A percentile compares a stretch with the other conserved stretches of the same genome.
These are phyloP conservation scores for Hyperoplus lanceolatus DNA, from an alignment of 2,797 vertebrate genomes.

Conservation along the genomic window DNA sequence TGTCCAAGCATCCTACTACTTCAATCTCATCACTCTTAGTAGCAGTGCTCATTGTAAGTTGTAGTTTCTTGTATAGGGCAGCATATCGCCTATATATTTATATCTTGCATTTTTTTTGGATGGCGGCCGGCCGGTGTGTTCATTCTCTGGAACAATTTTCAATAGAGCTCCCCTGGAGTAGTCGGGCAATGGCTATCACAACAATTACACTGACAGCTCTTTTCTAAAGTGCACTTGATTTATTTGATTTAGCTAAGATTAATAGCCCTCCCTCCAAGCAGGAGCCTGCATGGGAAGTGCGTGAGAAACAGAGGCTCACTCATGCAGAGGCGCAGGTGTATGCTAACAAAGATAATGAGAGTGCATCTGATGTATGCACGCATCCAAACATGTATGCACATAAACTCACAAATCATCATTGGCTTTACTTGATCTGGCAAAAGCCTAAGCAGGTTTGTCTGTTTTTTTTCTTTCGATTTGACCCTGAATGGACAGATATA, in stretches of 20 bases:
- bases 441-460: background rate
- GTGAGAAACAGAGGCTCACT: constrained; percentile 33
- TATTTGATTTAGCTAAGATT: constrained; percentile 84
- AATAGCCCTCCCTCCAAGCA: constrained; percentile 73
- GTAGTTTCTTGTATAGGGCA: constrained; percentile 54
- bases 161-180: constrained; percentile 72
- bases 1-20: constrained; percentile 49
- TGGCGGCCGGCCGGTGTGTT: constrained; percentile 24
- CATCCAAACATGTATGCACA: constrained; percentile 8
- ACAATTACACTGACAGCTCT: constrained; percentile 84
- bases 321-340: constrained; percentile 52
- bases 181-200: constrained; percentile 75
- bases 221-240: constrained; percentile 84
- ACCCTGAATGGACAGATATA: background rate
- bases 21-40: constrained; percentile 47
- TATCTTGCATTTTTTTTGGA: constrained; percentile 40
- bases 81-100: constrained; percentile 33
- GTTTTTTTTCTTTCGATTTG: background rate
- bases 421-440: constrained; percentile 1
- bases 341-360: constrained; percentile 33
- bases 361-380: constrained; percentile 19
- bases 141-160: constrained; percentile 77
- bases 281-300: constrained; percentile 45
- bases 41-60: constrained; percentile 31
- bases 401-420: constrained; percentile 37